These are phyloP conservation scores for Acrocyrtus sp. DNA, from an alignment of 2,888 invertebrate species.

Conservation along the genomic window DNA sequence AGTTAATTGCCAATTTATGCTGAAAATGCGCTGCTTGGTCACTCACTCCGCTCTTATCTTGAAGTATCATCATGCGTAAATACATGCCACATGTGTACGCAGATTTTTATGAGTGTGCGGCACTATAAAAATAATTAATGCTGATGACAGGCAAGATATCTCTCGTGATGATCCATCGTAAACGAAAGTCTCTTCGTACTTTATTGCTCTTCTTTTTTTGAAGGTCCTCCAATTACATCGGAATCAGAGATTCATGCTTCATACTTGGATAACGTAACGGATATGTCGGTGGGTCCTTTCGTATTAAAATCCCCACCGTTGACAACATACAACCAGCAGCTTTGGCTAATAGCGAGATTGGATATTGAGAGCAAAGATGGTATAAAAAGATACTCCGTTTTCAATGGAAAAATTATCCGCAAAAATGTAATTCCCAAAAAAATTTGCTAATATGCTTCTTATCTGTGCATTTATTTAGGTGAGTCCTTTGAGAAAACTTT, in stretches of 20 bases:
- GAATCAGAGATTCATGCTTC: conserved; percentile 73
- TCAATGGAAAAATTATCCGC: not conserved
- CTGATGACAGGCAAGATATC: too few species aligned
- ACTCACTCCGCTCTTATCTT: too few species aligned
- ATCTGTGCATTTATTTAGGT: conserved; percentile 72
- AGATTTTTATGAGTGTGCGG: too few species aligned
- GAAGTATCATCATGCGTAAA: too few species aligned
- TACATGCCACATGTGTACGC: too few species aligned
- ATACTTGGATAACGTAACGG: conserved; percentile 65
- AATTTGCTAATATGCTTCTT: too few species aligned
- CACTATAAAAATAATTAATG: too few species aligned
- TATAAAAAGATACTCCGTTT: conserved; percentile 65
- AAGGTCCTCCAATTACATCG: conserved; percentile 81
- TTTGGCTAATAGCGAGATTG: conserved; percentile 91
- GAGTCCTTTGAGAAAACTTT: conserved; percentile 92
- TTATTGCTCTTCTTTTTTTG: conserved; percentile 34
- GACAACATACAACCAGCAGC: conserved; percentile 89
- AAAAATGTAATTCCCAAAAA: not conserved
- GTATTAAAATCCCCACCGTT: conserved; percentile 85
- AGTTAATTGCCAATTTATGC: too few species aligned
- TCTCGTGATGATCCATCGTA: too few species aligned
- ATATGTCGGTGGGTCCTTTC: conserved; percentile 77
- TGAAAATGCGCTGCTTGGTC: too few species aligned
- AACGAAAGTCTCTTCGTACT: too few species aligned
- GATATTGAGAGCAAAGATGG: conserved; percentile 86